phyloP scores from a whole-genome alignment of 1,140 invertebrate genomes.

The Scaptomyza graminum region DNA sequence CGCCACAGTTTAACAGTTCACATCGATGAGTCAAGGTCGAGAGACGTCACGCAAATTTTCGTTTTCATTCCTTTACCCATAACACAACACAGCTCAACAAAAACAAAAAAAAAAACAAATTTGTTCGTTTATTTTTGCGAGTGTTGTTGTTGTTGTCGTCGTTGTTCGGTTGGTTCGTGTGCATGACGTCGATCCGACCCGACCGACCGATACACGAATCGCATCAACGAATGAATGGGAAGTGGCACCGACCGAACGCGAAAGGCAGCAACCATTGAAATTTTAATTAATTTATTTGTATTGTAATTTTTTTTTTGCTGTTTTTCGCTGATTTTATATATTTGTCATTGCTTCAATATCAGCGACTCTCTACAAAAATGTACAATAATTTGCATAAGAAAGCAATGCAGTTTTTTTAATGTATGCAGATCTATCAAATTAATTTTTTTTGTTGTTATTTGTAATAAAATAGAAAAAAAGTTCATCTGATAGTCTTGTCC shows the following conservation, averaged over 20 bases:
- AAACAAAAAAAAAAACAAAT: slow-evolving; percentile 35
- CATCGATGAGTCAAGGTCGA: slow-evolving; percentile 84
- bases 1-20: slow-evolving; percentile 81
- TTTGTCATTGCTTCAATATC: no score
- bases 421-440: no score
- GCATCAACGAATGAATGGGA: slow-evolving; percentile 37
- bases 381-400: no score
- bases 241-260: slow-evolving; percentile 33
- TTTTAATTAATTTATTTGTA: slow-evolving; percentile 21
- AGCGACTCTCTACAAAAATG: no score
- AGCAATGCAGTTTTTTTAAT: no score
- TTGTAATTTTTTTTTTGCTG: neutral
- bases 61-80: slow-evolving; percentile 82
- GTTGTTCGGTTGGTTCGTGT: no score
- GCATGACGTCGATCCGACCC: slow-evolving; percentile 54
- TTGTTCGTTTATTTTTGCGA: slow-evolving; percentile 69
- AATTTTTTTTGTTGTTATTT: no score
- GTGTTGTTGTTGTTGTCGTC: slow-evolving; percentile 29
- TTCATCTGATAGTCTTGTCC: no score
- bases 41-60: slow-evolving; percentile 84
- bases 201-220: slow-evolving; percentile 40
- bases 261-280: slow-evolving; percentile 13
- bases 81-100: slow-evolving; percentile 59
- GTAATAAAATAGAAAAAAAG: no score
- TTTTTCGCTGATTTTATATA: slow-evolving; percentile 15